Conservation (phyloP, 53 echinoderm and acorn worm species). For the Patiria pectinifera region DNA sequence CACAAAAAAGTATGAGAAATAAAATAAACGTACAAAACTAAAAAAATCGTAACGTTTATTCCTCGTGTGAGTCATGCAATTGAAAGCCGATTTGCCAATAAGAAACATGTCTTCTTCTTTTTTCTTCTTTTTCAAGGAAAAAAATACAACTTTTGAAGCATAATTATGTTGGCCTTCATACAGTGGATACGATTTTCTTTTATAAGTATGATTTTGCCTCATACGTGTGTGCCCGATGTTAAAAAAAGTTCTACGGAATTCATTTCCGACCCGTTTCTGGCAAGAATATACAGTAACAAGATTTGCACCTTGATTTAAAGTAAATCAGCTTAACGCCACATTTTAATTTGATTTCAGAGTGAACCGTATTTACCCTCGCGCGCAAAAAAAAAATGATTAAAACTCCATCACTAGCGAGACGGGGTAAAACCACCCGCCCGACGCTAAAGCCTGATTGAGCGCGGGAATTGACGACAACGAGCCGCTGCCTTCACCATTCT, state of each 20-base stretch:
- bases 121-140: no score
- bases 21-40: no score
- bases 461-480: neutral
- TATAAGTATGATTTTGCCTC: no score
- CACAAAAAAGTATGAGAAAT: no score
- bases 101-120: no score
- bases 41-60: no score
- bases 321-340: neutral
- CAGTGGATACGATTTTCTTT: no score
- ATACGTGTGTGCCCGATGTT: no score
- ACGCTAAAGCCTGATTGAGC: neutral
- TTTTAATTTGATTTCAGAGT: neutral
- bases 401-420: neutral
- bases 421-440: neutral
- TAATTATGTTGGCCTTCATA: no score
- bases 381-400: conserved; percentile 9
- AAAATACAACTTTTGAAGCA: no score
- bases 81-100: no score
- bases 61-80: no score
- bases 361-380: neutral
- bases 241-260: neutral
- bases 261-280: neutral
- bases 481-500: neutral
- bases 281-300: neutral
- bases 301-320: neutral